Evolutionary conservation across 2,888 invertebrate genomes (phyloP).

Genomic region (Rhagonycha fulva): DNA sequence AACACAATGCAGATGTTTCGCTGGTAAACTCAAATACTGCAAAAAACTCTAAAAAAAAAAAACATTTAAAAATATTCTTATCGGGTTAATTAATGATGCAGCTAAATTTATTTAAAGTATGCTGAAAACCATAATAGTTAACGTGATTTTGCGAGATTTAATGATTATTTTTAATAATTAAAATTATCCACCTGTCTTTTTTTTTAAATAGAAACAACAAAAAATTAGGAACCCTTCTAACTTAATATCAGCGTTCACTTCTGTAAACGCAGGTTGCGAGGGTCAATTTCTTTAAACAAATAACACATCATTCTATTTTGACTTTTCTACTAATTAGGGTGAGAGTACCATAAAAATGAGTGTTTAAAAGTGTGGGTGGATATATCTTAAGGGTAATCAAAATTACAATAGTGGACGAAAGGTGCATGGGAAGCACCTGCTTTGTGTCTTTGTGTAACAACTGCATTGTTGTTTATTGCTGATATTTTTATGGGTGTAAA

Average conservation of each 20-base stretch:
- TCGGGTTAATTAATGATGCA: neutral
- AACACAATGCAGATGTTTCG: neutral
- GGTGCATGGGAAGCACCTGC: neutral
- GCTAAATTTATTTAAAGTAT: neutral
- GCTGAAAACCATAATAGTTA: neutral
- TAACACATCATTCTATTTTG: neutral
- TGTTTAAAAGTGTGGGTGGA: neutral
- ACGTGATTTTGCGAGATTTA: neutral
- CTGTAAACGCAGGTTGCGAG: neutral
- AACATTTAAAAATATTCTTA: no score
- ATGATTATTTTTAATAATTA: neutral
- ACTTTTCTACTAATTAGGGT: neutral
- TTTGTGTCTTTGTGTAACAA: neutral
- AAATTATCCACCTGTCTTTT: neutral
- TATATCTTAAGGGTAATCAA: constrained; percentile 1
- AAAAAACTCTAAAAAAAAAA: neutral
- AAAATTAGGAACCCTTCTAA: neutral
- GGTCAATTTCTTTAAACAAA: neutral
- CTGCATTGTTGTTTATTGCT: neutral
- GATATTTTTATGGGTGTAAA: neutral
- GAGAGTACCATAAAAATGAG: neutral
- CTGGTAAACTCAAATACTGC: neutral
- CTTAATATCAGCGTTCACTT: neutral
- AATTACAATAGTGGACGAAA: constrained; percentile 2
- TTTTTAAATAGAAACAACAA: neutral